Percentiles rank a stretch among this genome's conserved stretches.
These are phyloP conservation scores for Sebastes itinus DNA, from an alignment of 2,797 vertebrate genomes.

Conservation along the genomic window DNA sequence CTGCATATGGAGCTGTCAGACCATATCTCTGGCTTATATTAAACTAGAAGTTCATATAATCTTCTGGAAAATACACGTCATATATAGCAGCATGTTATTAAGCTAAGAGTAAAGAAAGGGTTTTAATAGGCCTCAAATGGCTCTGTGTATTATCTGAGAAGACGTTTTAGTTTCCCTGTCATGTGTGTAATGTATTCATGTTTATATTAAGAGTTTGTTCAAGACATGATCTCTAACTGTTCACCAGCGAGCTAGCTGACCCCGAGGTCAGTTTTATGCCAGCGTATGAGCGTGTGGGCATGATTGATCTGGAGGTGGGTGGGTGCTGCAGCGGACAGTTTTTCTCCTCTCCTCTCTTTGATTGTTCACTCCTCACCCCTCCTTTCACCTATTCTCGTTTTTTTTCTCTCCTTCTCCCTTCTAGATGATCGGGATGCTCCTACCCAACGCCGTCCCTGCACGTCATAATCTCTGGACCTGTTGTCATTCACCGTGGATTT, in stretches of 20 bases:
- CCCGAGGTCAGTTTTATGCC: slow-evolving; percentile 20
- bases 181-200: slow-evolving; percentile 31
- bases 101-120: slow-evolving; percentile 36
- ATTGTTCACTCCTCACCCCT: not conserved
- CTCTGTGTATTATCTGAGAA: slow-evolving; percentile 48
- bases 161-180: slow-evolving; percentile 36
- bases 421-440: not conserved
- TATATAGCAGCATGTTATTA: slow-evolving; percentile 39
- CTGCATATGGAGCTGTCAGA: slow-evolving; percentile 55
- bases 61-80: slow-evolving; percentile 55
- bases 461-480: slow-evolving; percentile 14
- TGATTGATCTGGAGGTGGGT: slow-evolving; percentile 54
- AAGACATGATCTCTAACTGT: slow-evolving; percentile 11
- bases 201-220: slow-evolving; percentile 34
- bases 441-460: not conserved
- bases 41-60: slow-evolving; percentile 47
- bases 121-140: slow-evolving; percentile 44
- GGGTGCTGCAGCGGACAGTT: slow-evolving; percentile 2
- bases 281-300: slow-evolving; percentile 35
- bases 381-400: not conserved
- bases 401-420: not conserved
- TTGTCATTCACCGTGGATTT: slow-evolving; percentile 11
- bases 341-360: not conserved
- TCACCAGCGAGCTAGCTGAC: slow-evolving; percentile 15
- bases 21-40: slow-evolving; percentile 40